These are phyloP conservation scores for Eulimnadia texana DNA, from an alignment of 1,140 invertebrate genomes.

Conservation along the genomic window DNA sequence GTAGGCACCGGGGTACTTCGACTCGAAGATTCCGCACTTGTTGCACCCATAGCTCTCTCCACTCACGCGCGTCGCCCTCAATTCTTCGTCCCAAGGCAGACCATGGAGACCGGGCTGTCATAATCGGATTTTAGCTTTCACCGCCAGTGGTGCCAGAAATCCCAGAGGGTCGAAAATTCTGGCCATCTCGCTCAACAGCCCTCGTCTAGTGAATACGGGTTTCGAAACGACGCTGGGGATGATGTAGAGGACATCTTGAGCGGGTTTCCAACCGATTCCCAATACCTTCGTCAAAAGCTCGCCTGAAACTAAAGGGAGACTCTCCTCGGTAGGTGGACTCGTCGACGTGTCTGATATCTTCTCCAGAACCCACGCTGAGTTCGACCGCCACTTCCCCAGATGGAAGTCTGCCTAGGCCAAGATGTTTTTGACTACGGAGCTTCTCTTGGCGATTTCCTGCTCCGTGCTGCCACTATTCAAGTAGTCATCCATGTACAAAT, in stretches of 20 bases:
- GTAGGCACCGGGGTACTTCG: background rate
- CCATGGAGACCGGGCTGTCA: background rate
- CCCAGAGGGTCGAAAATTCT: constrained; percentile 6
- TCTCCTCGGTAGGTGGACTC: no score
- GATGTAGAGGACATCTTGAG: background rate
- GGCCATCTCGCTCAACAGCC: background rate
- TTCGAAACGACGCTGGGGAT: background rate
- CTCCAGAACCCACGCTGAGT: background rate
- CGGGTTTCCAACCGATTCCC: background rate
- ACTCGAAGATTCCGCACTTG: background rate
- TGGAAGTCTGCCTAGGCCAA: constrained; percentile 6
- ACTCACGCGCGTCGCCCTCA: background rate
- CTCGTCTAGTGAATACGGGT: background rate
- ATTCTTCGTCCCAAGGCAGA: background rate
- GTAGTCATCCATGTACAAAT: constrained; percentile 12
- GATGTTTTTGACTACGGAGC: background rate
- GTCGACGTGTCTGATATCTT: background rate
- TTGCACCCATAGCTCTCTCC: background rate
- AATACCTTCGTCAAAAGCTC: background rate
- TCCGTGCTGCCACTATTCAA: constrained; percentile 8
- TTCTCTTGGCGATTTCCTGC: background rate
- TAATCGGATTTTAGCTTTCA: background rate
- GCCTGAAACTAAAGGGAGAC: background rate
- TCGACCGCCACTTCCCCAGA: constrained; percentile 4
- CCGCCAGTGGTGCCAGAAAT: background rate